Conservation (phyloP, 2,797 vertebrate genomes). For the Notolepis coatsorum region DNA sequence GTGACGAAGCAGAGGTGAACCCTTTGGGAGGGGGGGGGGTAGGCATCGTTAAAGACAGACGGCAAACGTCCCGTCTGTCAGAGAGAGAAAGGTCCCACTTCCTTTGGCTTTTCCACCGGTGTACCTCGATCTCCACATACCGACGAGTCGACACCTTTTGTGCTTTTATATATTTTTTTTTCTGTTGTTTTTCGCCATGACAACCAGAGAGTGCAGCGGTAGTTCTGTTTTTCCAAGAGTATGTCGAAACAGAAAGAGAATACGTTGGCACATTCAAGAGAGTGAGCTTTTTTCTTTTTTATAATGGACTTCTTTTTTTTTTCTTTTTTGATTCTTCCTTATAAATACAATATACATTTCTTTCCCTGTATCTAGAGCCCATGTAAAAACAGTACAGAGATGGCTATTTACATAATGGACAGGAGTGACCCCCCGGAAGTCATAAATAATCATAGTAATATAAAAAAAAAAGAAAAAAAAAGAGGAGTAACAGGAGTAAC, state of each 20-base stretch:
- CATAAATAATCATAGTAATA: slow-evolving; percentile 83
- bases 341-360: slow-evolving; percentile 87
- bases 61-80: slow-evolving; percentile 38
- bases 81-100: slow-evolving; percentile 38
- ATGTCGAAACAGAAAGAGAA: slow-evolving; percentile 62
- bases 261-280: slow-evolving; percentile 86
- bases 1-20: too few species aligned
- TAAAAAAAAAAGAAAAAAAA: slow-evolving; percentile 59
- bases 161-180: slow-evolving; percentile 82
- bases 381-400: slow-evolving; percentile 82
- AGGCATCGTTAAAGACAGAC: slow-evolving; percentile 19
- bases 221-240: slow-evolving; percentile 75
- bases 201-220: slow-evolving; percentile 84
- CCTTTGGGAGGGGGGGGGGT: too few species aligned
- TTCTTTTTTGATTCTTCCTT: slow-evolving; percentile 61
- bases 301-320: slow-evolving; percentile 66
- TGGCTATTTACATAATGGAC: slow-evolving; percentile 81
- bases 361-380: slow-evolving; percentile 78
- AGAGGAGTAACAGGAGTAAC: too few species aligned
- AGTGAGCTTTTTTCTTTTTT: slow-evolving; percentile 70
- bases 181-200: slow-evolving; percentile 78
- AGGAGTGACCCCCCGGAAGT: slow-evolving; percentile 63
- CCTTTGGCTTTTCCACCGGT: slow-evolving; percentile 60
- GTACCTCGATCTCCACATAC: slow-evolving; percentile 55
- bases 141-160: slow-evolving; percentile 78